phyloP scores from a whole-genome alignment of 2,797 vertebrate genomes.

The Coccyzus lansbergi region DNA sequence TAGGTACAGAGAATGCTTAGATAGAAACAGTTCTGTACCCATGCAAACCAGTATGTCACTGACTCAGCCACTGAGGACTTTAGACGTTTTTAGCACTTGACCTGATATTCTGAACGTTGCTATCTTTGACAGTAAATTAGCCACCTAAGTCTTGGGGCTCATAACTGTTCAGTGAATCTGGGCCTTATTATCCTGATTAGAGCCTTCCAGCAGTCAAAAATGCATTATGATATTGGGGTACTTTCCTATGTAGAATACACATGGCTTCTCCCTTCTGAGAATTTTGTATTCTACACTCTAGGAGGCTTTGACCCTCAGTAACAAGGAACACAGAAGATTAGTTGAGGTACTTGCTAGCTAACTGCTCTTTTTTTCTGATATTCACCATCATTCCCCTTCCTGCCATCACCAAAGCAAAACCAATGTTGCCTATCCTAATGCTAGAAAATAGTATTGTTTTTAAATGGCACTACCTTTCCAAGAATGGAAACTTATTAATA shows the following conservation, averaged over 20 bases:
- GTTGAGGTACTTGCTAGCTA: background rate
- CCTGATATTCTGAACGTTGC: background rate
- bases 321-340: background rate
- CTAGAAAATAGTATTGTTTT: background rate
- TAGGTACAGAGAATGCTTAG: background rate
- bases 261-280: background rate
- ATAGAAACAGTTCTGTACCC: background rate
- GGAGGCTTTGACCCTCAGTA: background rate
- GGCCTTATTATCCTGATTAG: background rate
- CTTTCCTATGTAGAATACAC: background rate
- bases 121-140: background rate
- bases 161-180: background rate
- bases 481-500: background rate
- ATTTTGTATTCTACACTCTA: background rate
- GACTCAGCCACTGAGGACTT: background rate
- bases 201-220: background rate
- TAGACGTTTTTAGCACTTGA: background rate
- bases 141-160: background rate
- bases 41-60: background rate
- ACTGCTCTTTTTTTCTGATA: background rate
- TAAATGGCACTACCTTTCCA: background rate
- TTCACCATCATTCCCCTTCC: background rate
- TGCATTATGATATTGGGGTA: background rate
- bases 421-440: background rate
- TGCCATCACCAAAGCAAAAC: background rate